Evolutionary conservation across 2,113 vertebrate species (phyloP), one percentile per base, ranked within the genome.

Genomic region (Trachemys scripta): DNA sequence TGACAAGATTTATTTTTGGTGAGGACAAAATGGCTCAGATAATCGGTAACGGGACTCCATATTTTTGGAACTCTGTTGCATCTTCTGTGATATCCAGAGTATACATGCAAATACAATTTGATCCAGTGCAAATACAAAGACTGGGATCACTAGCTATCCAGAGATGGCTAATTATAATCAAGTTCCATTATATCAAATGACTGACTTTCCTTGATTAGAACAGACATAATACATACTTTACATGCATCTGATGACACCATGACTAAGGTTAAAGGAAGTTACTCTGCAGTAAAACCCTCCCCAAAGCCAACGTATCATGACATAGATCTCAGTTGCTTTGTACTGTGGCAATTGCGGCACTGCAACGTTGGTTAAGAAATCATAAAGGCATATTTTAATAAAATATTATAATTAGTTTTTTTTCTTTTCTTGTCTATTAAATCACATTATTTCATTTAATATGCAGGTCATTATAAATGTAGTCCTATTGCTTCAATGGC

Each of bases 241-340:
- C 76, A 29, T 2, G 4, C 25, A 72, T 19, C 6, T 59, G 51
- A 49, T 80, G 88, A 56, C 50, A 89, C 5, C 14, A 2, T 7
- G 29, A 92, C n/a, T 19, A 50, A 38, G 38, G 49, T 27, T 83
- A 76, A 62, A 80, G 17, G 8, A 9, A 45, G 1, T 2, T 51
- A 27, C 82, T 51, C 51, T 50, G 86, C 86, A 89, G 54, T 35
- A 27, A 35, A 93, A 38, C 4, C 31, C 35, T 4, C 35, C 6
- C 0, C 2, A 6, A 11, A 83, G 47, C 6, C 0, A 5, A 0
- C 2, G 13, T 4, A 17, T 6, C 4, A 1, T 0, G 75, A 13
- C 1, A 1, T 13, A 45, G 5, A 10, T 27, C 12, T 0, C 0
- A 2, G 12, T 53, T 35, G 35, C 25, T 50, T 38, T 17, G 12